Base-by-base conservation (phyloP, 2,113 vertebrate genomes). In the Corythoichthys haematopterus region DNA sequence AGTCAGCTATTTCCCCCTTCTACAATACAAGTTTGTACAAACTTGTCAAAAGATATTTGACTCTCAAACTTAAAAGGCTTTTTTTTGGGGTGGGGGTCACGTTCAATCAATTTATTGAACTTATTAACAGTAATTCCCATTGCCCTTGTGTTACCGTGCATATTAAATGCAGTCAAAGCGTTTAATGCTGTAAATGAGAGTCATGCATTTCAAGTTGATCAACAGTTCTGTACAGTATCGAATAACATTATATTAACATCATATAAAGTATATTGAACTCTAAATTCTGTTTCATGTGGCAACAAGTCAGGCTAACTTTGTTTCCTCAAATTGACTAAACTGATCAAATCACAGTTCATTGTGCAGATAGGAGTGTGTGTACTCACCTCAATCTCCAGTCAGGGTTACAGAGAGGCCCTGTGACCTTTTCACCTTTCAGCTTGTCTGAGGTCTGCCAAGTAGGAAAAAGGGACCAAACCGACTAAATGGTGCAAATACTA, bases 311-410 rank as follows among this genome's bases (percentile, higher is more conserved):
- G 57, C 46, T 33, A 37, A 52, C 37, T 45, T 40, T 28, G 61
- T 3, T 13, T 56, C 15, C 40, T 58, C 28, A 47, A 60, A 11
- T 65, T 60, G 43, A 6, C 2, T 20, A 65, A 20, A 63, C 37
- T 67, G 57, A 75, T 80, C 55, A 69, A 7, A 69, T 80, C 20
- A 52, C 13, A 51, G 59, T 15, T 64, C 66, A 71, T 56, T 70
- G 51, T 70, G 43, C 48, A 36, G 36, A 38, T 73, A 70, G 69
- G n/a, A 71, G 63, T 48, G 74, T 38, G 37, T 75, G 48, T 70
- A 80, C 87, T 87, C 76, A 88, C 85, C 85, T 77, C 20, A 13
- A 78, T 59, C 52, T 73, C 74, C 62, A 80, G 45, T 71, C 56
- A 61, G 65, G 72, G 58, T 75, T 64, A 28, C 70, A 66, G 64